These are phyloP conservation scores for Panthera tigris DNA, from an alignment of 2,113 vertebrate genomes.

Conservation along the genomic window DNA sequence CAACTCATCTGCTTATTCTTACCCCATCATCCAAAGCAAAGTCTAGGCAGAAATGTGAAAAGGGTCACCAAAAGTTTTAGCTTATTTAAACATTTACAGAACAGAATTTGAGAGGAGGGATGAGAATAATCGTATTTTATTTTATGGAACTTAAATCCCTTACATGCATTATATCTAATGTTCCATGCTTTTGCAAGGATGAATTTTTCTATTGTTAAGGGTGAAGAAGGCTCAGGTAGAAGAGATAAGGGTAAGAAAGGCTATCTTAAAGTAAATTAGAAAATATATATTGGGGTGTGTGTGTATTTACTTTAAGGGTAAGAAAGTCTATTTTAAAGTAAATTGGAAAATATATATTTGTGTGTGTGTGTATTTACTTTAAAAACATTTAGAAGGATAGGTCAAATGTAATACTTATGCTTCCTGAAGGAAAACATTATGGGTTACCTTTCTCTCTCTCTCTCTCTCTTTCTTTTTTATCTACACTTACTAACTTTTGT, in stretches of 20 bases:
- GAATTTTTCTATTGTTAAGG: not conserved
- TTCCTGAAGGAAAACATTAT: not conserved
- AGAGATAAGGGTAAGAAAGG: not conserved
- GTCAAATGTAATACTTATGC: not conserved
- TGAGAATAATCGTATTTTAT: not conserved
- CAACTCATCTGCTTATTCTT: not conserved
- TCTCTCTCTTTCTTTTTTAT: not conserved
- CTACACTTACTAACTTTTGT: not conserved
- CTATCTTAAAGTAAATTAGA: not conserved
- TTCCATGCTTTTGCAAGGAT: not conserved
- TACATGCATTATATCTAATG: not conserved
- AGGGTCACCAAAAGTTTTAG: constrained; percentile 26
- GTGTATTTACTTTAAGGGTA: not conserved
- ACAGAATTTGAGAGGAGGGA: not conserved
- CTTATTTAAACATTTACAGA: constrained; percentile 26
- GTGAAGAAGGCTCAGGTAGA: not conserved
- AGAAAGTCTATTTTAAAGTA: not conserved
- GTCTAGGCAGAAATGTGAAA: constrained; percentile 27
- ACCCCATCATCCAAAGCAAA: not conserved
- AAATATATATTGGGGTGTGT: not conserved
- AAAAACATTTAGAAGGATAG: not conserved
- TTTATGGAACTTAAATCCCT: not conserved
- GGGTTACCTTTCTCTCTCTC: not conserved
- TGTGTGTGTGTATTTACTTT: not conserved
- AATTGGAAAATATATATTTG: not conserved